phyloP scores from a whole-genome alignment of 2,113 vertebrate genomes.

The Fregetta grallaria region DNA sequence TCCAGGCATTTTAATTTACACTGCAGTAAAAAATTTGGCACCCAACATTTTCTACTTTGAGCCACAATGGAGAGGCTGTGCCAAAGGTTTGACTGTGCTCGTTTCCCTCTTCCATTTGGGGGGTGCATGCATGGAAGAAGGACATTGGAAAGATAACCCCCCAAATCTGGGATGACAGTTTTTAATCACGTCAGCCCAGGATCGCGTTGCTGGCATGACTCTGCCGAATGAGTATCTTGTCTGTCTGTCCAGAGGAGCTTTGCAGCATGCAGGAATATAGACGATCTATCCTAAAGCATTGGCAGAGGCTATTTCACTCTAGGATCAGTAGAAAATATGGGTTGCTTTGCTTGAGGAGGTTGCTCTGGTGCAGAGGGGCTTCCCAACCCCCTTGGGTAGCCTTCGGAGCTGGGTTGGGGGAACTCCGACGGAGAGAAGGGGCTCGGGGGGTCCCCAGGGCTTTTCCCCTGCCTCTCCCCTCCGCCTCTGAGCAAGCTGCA shows the following conservation, averaged over 20 bases:
- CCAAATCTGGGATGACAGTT: not conserved
- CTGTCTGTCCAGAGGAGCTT: not conserved
- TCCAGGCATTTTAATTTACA: constrained; percentile 73
- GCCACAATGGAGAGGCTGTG: not conserved
- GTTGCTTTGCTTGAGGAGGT: not conserved
- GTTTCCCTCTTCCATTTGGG: not conserved
- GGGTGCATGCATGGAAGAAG: not conserved
- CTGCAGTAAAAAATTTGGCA: constrained; percentile 71
- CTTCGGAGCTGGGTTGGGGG: not conserved
- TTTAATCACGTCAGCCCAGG: not conserved
- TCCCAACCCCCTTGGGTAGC: not conserved
- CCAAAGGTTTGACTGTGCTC: constrained; percentile 14
- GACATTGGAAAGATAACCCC: not conserved
- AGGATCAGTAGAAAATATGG: not conserved
- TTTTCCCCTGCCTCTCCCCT: not conserved
- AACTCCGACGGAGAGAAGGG: not conserved
- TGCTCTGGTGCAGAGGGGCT: not conserved
- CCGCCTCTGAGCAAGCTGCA: not conserved
- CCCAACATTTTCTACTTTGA: constrained; percentile 2
- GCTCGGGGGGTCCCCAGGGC: not conserved
- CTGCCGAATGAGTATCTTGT: not conserved
- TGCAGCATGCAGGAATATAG: not conserved
- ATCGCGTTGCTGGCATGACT: not conserved
- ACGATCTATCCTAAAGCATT: not conserved
- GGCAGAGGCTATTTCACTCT: not conserved